Evolutionary conservation across 2,113 vertebrate species (phyloP).

Genomic region (Trinectes maculatus): DNA sequence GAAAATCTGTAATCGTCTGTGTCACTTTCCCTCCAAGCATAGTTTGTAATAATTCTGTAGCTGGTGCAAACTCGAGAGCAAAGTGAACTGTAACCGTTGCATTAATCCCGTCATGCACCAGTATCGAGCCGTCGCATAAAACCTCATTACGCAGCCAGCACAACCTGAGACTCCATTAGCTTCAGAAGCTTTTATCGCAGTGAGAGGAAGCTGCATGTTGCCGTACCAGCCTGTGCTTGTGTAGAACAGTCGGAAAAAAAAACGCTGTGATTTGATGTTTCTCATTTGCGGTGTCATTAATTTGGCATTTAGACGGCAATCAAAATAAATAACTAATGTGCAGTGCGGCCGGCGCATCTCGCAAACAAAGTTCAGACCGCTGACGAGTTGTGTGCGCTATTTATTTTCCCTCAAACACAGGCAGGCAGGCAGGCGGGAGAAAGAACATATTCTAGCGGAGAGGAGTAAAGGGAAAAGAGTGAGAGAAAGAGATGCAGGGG

Average conservation of each 20-base stretch:
- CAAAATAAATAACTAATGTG: constrained; percentile 31
- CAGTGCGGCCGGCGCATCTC: constrained; percentile 12
- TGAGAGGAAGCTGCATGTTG: constrained; percentile 33
- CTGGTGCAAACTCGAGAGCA: constrained; percentile 26
- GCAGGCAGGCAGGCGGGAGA: constrained; percentile 18
- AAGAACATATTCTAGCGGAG: constrained; percentile 18
- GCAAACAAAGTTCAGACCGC: constrained; percentile 28
- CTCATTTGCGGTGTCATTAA: constrained; percentile 44
- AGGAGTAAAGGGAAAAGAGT: constrained; percentile 37
- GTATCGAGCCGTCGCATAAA: constrained; percentile 33
- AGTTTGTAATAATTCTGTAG: constrained; percentile 22
- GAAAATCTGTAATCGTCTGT: constrained; percentile 31
- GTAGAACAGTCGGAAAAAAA: constrained; percentile 42
- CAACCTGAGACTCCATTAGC: constrained; percentile 40
- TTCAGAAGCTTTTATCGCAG: constrained; percentile 42
- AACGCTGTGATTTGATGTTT: constrained; percentile 23
- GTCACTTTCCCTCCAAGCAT: constrained; percentile 26
- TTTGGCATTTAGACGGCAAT: constrained; percentile 46
- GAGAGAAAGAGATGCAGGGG: constrained; percentile 34
- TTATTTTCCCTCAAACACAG: constrained; percentile 37
- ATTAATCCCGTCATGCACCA: constrained; percentile 45
- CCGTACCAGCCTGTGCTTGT: constrained; percentile 31
- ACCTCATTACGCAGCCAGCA: constrained; percentile 38
- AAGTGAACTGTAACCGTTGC: constrained; percentile 9
- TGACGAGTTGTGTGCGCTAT: constrained; percentile 24